Base-by-base conservation (phyloP, 2,888 invertebrate genomes). In the Hemithea aestivaria region DNA sequence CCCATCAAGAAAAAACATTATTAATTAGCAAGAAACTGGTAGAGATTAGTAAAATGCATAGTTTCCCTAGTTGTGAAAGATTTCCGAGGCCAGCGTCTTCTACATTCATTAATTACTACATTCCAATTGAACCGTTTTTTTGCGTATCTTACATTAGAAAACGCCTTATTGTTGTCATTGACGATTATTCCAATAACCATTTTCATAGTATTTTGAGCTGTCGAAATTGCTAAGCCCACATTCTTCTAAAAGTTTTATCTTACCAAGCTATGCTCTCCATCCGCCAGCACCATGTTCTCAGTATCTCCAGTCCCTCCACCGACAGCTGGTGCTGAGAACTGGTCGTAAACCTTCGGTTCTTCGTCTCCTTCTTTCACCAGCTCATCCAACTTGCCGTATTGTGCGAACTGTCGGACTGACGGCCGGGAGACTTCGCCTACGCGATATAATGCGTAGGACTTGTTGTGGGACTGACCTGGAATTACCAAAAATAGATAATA, bases 381-480 rank as follows among this genome's bases (percentile, higher is more conserved):
- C 34, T 91, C 87, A 55, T 94, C 93, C 6, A 93, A 89, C 55
- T 91, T 90, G n/a, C 96, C 96, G 16, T 91, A 92, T 73, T 96
- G 96, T 1, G 95, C 91, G 77, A 97, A 97, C 51, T 90, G 89
- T 56, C 93, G 92, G n/a, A 96, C 90, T 1, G 94, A 93, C 9
- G 89, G 76, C 20, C 91, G 91, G 1, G 96, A 92, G 30, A 90
- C 88, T 50, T 92, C 90, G 0, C 95, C 96, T 41, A 95, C 82
- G 26, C 91, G 90, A 87, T 95, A 97, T 30, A 97, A 88, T 7
- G 88, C 88, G 84, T 94, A 96, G 31, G 91, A 90, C 44, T 89
- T 84, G 72, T 95, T 93, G 83, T 97, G 97, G 20, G 94, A 94
- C 66, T 96, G 93, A 58, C 97, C 97, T 97, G 89, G 6, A 36